Percentiles rank a stretch among this genome's conserved stretches.
Conservation (phyloP, 2,888 invertebrate genomes). For the Helicoverpa assulta region DNA sequence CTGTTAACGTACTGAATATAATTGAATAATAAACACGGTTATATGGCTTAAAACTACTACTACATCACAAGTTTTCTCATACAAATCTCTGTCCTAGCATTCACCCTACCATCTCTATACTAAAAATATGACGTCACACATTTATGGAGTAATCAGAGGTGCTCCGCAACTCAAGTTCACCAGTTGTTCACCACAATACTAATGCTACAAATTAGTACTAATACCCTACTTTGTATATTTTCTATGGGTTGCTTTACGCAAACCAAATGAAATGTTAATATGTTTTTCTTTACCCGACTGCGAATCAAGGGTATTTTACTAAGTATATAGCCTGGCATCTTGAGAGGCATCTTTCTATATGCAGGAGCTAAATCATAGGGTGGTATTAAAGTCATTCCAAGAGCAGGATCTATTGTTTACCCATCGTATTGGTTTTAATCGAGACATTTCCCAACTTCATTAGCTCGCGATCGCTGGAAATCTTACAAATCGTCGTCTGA, state of each 20-base stretch:
- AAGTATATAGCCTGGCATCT: too few species aligned
- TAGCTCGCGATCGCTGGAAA: too few species aligned
- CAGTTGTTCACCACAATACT: conserved; percentile 8
- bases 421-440: background rate
- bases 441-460: background rate
- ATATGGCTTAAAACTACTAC: too few species aligned
- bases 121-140: conserved; percentile 2
- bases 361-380: too few species aligned
- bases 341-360: too few species aligned
- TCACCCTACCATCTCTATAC: background rate
- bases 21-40: too few species aligned
- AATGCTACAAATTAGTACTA: conserved; percentile 18
- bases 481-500: background rate
- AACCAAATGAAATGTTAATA: conserved; percentile 2
- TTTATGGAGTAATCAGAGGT: background rate
- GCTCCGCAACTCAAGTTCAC: background rate
- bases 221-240: conserved; percentile 37
- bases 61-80: too few species aligned
- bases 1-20: too few species aligned
- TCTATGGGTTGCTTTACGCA: conserved; percentile 10
- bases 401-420: too few species aligned
- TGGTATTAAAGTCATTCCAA: too few species aligned
- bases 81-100: too few species aligned
- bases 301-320: too few species aligned
- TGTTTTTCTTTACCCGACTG: background rate